Evolutionary conservation across 2,797 vertebrate genomes (phyloP).

Genomic region (Sebastes steindachneri): DNA sequence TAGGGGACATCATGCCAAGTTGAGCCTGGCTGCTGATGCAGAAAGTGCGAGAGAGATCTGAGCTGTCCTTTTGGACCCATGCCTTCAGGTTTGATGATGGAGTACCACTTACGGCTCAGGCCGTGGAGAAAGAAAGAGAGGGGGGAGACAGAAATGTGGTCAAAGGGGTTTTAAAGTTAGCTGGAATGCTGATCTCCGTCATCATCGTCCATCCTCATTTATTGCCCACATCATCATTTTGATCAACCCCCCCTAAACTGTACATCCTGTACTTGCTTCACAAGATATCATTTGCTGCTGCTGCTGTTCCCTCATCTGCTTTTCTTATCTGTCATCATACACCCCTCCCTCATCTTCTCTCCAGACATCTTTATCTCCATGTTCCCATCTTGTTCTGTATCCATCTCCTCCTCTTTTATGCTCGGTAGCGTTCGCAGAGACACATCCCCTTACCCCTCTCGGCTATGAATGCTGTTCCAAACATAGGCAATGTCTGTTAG

Average conservation of each 20-base stretch:
- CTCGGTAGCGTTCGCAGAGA: slow-evolving; percentile 38
- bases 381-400: slow-evolving; percentile 67
- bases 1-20: slow-evolving; percentile 75
- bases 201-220: slow-evolving; percentile 15
- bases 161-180: slow-evolving; percentile 2
- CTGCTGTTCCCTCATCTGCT: slow-evolving; percentile 28
- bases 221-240: slow-evolving; percentile 26
- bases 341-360: slow-evolving; percentile 50
- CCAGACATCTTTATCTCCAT: slow-evolving; percentile 66
- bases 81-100: slow-evolving; percentile 65
- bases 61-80: slow-evolving; percentile 68
- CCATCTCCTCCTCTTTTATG: slow-evolving; percentile 67
- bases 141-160: slow-evolving; percentile 14
- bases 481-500: slow-evolving; percentile 9
- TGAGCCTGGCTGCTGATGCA: slow-evolving; percentile 72
- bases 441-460: slow-evolving; percentile 32
- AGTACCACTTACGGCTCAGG: slow-evolving; percentile 43
- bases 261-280: slow-evolving; percentile 12
- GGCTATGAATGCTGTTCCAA: slow-evolving; percentile 58
- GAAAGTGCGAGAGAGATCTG: slow-evolving; percentile 64
- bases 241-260: slow-evolving; percentile 6
- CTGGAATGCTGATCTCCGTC: slow-evolving; percentile 2
- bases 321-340: slow-evolving; percentile 65
- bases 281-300: slow-evolving; percentile 22
- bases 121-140: background rate